A percentile compares a stretch with the other conserved stretches of the same genome.
phyloP scores from a whole-genome alignment of 1,140 invertebrate genomes.

The Ericerus pela region DNA sequence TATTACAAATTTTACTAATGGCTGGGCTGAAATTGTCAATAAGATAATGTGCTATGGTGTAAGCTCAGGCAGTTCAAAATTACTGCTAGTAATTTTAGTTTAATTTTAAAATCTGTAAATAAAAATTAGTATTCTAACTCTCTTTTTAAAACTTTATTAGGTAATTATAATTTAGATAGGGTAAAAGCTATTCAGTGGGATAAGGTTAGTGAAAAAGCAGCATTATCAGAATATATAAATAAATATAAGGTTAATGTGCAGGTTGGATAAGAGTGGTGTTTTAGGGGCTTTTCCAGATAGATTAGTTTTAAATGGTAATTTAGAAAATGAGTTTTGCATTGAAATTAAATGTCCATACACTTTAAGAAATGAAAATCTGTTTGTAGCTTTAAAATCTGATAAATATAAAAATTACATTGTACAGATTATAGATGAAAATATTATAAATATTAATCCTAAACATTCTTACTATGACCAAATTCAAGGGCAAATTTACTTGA shows the following conservation, averaged over 20 bases:
- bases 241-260: background rate
- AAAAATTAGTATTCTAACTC: background rate
- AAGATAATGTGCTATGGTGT: slow-evolving; percentile 4
- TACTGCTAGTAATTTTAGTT: slow-evolving; percentile 6
- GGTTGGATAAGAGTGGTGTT: background rate
- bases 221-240: background rate
- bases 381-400: background rate
- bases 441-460: background rate
- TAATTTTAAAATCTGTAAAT: background rate
- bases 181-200: slow-evolving; percentile 5
- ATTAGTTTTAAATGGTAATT: background rate
- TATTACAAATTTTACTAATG: too few relatives aligned
- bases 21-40: too few relatives aligned
- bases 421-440: background rate
- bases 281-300: background rate
- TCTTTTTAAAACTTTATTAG: background rate
- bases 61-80: background rate
- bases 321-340: background rate
- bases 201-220: background rate
- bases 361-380: background rate
- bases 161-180: slow-evolving; percentile 4
- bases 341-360: slow-evolving; percentile 14
- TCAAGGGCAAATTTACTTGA: slow-evolving; percentile 9
- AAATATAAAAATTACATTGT: background rate
- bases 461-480: slow-evolving; percentile 13